Base-by-base conservation (phyloP, 1,140 invertebrate genomes). In the Nasonia vitripennis region DNA sequence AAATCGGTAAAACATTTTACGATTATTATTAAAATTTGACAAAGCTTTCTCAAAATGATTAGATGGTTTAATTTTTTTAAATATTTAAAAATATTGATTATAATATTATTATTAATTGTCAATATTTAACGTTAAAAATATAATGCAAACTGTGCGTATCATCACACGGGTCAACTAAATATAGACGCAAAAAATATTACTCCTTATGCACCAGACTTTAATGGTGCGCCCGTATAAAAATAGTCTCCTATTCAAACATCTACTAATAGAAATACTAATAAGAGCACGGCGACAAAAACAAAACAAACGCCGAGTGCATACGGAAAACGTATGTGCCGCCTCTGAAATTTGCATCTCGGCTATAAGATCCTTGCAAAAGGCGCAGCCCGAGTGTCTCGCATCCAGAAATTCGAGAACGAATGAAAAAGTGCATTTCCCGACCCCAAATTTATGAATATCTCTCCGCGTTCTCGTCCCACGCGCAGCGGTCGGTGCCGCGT, bases 201-300 rank as follows among this genome's bases (percentile, higher is more conserved):
- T 62, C 55, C 55, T 62, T 62, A 62, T 62, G 55, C 55, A 62
- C 55, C 7, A 62, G 55, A 62, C 55, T 62, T 62, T 62, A 62
- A 62, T 62, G 55, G 55, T 62, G 55, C 1, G 55, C 55, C 1
- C 55, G 55, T 7, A 14, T 62, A 62, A 62, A 62, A 62, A 62
- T 62, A 62, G 55, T 62, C 55, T 62, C 0, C 55, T 62, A 62
- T 62, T 20, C 17, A 62, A 62, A 62, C 55, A 62, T n/a, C 55
- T 62, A 62, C 55, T 20, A 62, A 62, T 62, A 62, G 55, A 62
- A 62, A 62, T 62, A 62, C 55, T 62, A 62, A 62, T 62, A 62
- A 62, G 55, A 62, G 55, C 51, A 62, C 14, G 37, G 45, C 5
- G 23, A 62, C 12, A 75, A 34, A 34, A 75, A 37, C 71, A 34